Base-by-base conservation (phyloP, 2,113 vertebrate genomes). In the Chamaea fasciata region DNA sequence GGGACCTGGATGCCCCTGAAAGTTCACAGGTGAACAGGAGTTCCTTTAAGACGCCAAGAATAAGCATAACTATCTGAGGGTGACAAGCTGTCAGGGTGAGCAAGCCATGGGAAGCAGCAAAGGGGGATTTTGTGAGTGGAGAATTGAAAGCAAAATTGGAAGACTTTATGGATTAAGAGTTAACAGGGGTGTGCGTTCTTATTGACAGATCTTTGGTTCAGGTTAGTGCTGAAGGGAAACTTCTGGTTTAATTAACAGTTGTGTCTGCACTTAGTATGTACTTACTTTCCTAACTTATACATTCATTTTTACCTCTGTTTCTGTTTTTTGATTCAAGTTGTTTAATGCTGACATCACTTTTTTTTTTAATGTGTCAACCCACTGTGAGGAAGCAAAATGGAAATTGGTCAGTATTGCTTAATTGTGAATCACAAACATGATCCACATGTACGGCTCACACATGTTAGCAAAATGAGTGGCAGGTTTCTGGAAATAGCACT, bases 181-280 rank as follows among this genome's bases (percentile, higher is more conserved):
- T n/a, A 73, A 42, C 21, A 55, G 11, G 7, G 7, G 2, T 63
- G 7, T 37, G 9, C 0, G 0, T 22, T 75, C 28, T 26, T 75
- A 23, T 30, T 69, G 69, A 39, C 14, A 41, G 46, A 44, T n/a
- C 23, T 74, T 53, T 59, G 11, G 14, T 55, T 86, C 52, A 52
- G 7, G 10, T 71, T 63, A 33, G 4, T 2, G 2, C 44, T 35
- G 55, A 79, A 84, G 23, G 4, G 30, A 70, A 19, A 35, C 4
- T 79, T 75, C 31, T 87, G 69, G 27, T 44, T 81, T 55, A 78
- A 57, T 76, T 84, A 59, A 46, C 52, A 74, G 15, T 17, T 64
- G 5, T 52, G 42, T 49, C 46, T 53, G 50, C 35, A 17, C 24
- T 94, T 65, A 55, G 4, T 24, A 42, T 24, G 21, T 35, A 28